Evolutionary conservation across 2,113 vertebrate species (phyloP).

Genomic region (Seriola quinqueradiata): DNA sequence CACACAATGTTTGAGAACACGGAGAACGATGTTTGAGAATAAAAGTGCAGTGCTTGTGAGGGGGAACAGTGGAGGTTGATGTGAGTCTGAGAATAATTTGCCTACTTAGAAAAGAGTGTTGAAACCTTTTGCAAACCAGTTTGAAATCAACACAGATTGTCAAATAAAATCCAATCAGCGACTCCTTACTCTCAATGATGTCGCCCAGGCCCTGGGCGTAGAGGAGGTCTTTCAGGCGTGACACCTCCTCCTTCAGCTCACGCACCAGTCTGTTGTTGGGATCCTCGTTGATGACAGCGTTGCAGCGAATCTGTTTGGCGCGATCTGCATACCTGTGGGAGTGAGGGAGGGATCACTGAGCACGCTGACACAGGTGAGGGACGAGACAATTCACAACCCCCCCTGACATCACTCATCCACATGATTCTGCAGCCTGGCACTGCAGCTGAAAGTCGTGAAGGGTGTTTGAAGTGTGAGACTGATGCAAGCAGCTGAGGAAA

Average conservation of each 20-base stretch:
- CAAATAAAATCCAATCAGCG: background rate
- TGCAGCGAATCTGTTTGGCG: constrained; percentile 98
- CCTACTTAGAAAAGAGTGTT: constrained; percentile 3
- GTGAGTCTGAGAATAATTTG: constrained; percentile 9
- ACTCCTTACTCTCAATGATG: constrained; percentile 95
- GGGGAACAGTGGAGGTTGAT: constrained; percentile 14
- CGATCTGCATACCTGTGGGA: constrained; percentile 92
- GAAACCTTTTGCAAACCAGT: background rate
- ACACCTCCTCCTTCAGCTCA: constrained; percentile 97
- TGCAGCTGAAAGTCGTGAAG: constrained; percentile 38
- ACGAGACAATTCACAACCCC: background rate
- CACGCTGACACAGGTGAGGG: constrained; percentile 5
- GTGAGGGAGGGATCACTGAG: background rate
- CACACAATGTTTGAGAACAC: constrained; percentile 5
- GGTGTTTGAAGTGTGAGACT: constrained; percentile 57
- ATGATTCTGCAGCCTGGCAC: constrained; percentile 27
- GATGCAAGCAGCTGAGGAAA: constrained; percentile 26
- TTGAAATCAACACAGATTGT: background rate
- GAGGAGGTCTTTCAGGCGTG: constrained; percentile 93
- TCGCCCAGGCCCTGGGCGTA: constrained; percentile 94
- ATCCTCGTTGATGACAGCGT: constrained; percentile 96
- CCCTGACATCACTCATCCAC: background rate
- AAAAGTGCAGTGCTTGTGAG: background rate
- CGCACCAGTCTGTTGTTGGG: constrained; percentile 97
- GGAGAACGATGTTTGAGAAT: background rate